Percentiles rank a stretch among this genome's conserved stretches.
These are phyloP conservation scores for Propsilocerus akamusi DNA, from an alignment of 1,140 invertebrate genomes.

Conservation along the genomic window DNA sequence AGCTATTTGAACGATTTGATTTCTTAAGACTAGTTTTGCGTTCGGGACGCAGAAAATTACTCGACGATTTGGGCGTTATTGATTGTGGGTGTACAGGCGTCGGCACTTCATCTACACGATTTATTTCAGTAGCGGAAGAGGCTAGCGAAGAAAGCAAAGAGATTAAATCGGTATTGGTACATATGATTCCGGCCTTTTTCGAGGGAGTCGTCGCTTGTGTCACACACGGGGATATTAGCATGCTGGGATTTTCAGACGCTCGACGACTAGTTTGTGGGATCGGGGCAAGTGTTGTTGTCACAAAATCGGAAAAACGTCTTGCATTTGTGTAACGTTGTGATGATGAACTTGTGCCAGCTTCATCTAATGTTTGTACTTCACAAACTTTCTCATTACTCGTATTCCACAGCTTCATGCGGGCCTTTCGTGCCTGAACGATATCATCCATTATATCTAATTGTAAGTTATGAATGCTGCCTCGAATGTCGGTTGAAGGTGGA, in stretches of 20 bases:
- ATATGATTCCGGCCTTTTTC: slow-evolving; percentile 41
- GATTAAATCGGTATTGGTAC: slow-evolving; percentile 59
- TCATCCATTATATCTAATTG: slow-evolving; percentile 75
- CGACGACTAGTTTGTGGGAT: slow-evolving; percentile 30
- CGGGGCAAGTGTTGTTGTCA: slow-evolving; percentile 29
- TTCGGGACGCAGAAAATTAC: slow-evolving; percentile 14
- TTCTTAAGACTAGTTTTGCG: slow-evolving; percentile 34
- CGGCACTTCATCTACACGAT: slow-evolving; percentile 30
- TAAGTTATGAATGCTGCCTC: slow-evolving; percentile 59
- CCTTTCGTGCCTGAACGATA: slow-evolving; percentile 62
- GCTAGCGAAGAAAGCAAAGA: slow-evolving; percentile 60
- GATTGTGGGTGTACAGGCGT: slow-evolving; percentile 9
- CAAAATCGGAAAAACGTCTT: slow-evolving; percentile 55
- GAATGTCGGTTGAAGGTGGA: slow-evolving; percentile 45
- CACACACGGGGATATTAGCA: slow-evolving; percentile 24
- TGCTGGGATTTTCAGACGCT: slow-evolving; percentile 42
- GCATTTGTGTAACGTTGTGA: slow-evolving; percentile 35
- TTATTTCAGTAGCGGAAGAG: slow-evolving; percentile 59
- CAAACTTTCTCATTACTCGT: slow-evolving; percentile 60
- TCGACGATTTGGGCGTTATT: slow-evolving; percentile 10
- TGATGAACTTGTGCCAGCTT: slow-evolving; percentile 32
- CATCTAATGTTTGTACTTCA: slow-evolving; percentile 56
- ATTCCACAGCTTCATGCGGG: slow-evolving; percentile 56
- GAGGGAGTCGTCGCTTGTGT: slow-evolving; percentile 19
- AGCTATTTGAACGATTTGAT: slow-evolving; percentile 55